Conservation (phyloP, 2,888 invertebrate genomes). For the Chelonus formosanus region DNA sequence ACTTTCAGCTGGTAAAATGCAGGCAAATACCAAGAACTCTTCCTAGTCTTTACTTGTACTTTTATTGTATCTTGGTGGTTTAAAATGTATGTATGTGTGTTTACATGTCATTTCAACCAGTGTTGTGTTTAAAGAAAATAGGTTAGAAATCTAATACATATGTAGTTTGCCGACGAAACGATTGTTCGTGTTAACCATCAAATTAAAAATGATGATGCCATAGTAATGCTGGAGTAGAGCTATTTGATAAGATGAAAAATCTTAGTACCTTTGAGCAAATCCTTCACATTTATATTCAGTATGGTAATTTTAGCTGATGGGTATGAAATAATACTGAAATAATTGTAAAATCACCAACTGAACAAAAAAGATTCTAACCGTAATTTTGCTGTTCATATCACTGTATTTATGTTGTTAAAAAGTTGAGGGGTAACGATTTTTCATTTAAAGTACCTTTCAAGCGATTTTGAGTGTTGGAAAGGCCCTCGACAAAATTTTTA, state of each 20-base stretch:
- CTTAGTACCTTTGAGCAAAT: constrained; percentile 37
- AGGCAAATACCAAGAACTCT: constrained; percentile 30
- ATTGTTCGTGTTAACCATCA: constrained; percentile 31
- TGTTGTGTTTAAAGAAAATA: constrained; percentile 37
- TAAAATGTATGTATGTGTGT: not conserved
- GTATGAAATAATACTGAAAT: not conserved
- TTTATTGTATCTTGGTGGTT: constrained; percentile 11
- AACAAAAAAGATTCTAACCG: not conserved
- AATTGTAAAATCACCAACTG: not conserved
- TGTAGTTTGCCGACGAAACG: constrained; percentile 22
- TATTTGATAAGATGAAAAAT: constrained; percentile 44
- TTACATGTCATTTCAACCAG: constrained; percentile 13
- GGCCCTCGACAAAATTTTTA: too few species aligned
- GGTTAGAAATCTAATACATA: constrained; percentile 24
- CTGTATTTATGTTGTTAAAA: too few species aligned
- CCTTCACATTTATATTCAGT: constrained; percentile 28
- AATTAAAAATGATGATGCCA: constrained; percentile 29
- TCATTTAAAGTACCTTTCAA: too few species aligned
- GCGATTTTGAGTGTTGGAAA: too few species aligned
- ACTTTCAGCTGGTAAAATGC: constrained; percentile 24
- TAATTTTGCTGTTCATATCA: not conserved
- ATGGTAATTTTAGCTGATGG: constrained; percentile 6
- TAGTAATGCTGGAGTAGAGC: constrained; percentile 38
- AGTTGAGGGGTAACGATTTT: too few species aligned
- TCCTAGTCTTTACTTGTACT: not conserved